Evolutionary conservation across 2,797 vertebrate genomes (phyloP), one percentile per base, ranked within the genome.

Genomic region (Emys orbicularis): DNA sequence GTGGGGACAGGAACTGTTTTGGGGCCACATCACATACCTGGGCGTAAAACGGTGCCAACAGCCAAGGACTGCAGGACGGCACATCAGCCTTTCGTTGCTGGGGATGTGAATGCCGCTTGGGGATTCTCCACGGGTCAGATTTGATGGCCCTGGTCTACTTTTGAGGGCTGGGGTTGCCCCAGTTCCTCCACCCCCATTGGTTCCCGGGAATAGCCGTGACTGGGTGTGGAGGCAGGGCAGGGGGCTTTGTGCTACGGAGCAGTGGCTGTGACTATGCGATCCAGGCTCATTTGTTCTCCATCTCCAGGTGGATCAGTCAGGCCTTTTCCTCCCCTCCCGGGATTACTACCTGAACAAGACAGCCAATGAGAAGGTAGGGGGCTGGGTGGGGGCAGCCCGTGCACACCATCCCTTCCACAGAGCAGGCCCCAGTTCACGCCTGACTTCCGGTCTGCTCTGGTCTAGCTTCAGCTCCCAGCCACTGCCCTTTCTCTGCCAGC

Each of bases 291-390:
- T 18, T 77, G 44, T 49, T 18, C 16, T 50, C 31, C 31, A 5
- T 77, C 65, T 93, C 76, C 96, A 99, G 99, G 98, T 99, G 97
- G 99, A 99, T 97, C 99, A 99, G 94, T 99, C 99, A 0, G 99
- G 99, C 68, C 99, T 99, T 79, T 99, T 99, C 97, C 98, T 99
- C 79, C 99, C 99, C 1, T 99, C 99, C 84, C 98, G 99, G 83
- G 99, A 99, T 96, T 99, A 99, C 98, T 99, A 99, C 98, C 98
- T 99, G 95, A 99, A 99, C 97, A 99, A 98, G 97, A 99, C 99
- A 0, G 99, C 99, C 97, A 99, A 99, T 12, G 99, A 99, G 96
- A 99, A 99, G 99, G 99, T 99, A 98, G 98, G 0, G 0, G 50
- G 29, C 59, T 54, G 65, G 3, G 4, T 41, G 0, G 19, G n/a